A percentile compares a stretch with the other conserved stretches of the same genome.
phyloP scores from a whole-genome alignment of 2,888 invertebrate genomes.

The Pterobdella sp. region DNA sequence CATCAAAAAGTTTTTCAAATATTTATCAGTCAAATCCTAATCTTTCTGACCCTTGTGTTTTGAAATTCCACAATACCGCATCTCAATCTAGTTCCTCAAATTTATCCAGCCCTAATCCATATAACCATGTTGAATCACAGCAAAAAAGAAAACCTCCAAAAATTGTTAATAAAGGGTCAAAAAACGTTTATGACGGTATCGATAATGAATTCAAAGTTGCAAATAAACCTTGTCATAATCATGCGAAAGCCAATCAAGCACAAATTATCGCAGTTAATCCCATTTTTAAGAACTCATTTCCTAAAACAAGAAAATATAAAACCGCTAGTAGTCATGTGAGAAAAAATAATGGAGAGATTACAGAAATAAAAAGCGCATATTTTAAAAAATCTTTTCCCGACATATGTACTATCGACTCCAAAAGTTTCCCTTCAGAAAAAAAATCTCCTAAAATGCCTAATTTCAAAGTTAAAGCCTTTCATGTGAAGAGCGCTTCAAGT shows the following conservation, averaged over 20 bases:
- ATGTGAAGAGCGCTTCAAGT: no score
- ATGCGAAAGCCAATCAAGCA: background rate
- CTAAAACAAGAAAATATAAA: background rate
- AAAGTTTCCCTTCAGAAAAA: no score
- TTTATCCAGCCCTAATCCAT: background rate
- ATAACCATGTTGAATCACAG: no score
- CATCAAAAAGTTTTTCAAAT: background rate
- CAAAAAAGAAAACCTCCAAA: no score
- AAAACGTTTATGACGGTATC: no score
- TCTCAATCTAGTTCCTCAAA: background rate
- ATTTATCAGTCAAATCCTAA: background rate
- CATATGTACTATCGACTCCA: no score
- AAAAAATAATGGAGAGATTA: background rate
- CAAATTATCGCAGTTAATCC: background rate
- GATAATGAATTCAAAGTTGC: no score
- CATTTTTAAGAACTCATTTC: background rate
- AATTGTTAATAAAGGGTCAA: no score
- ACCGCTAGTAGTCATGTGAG: background rate
- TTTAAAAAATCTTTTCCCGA: no score
- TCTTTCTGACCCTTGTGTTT: background rate
- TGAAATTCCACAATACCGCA: background rate
- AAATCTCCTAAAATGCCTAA: no score
- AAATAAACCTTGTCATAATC: background rate
- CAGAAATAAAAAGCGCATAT: background rate
- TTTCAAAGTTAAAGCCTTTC: no score